Conservation (phyloP, 2,888 invertebrate genomes). For the Toxonevra muliebris region DNA sequence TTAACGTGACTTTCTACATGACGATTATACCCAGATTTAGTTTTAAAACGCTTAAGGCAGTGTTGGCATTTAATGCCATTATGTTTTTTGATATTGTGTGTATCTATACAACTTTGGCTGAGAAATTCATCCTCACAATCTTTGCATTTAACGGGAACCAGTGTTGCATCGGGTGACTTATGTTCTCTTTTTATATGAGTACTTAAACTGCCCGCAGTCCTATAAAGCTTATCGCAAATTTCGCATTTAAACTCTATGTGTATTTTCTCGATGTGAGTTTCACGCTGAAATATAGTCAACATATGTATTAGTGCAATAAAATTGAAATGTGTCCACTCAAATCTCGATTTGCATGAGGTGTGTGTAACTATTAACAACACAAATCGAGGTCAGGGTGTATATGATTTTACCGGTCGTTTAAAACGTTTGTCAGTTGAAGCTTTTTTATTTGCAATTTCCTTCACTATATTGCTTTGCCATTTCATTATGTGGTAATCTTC, state of each 20-base stretch:
- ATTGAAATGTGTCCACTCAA: not conserved
- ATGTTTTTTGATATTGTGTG: conserved; percentile 37
- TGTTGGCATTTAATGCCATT: conserved; percentile 46
- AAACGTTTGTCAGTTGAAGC: too few relatives aligned
- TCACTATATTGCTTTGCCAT: conserved; percentile 7
- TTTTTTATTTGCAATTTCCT: not conserved
- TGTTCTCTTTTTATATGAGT: conserved; percentile 43
- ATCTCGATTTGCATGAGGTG: too few relatives aligned
- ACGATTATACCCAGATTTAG: conserved; percentile 47
- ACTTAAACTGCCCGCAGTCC: conserved; percentile 41
- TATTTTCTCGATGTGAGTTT: not conserved
- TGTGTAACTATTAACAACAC: too few relatives aligned
- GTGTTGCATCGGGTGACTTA: not conserved
- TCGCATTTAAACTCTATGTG: conserved; percentile 24
- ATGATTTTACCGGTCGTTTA: not conserved
- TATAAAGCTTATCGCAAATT: conserved; percentile 25
- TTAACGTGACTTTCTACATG: conserved; percentile 48
- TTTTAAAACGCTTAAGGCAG: conserved; percentile 47
- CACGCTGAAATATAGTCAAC: conserved; percentile 7
- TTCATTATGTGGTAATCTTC: conserved; percentile 6
- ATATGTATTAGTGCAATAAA: not conserved
- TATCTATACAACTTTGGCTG: conserved; percentile 24
- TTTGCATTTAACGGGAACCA: conserved; percentile 19
- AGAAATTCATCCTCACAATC: conserved; percentile 25
- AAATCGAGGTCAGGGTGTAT: too few relatives aligned